phyloP scores from a whole-genome alignment of 2,888 invertebrate species.

The Leptopterna dolabrata region DNA sequence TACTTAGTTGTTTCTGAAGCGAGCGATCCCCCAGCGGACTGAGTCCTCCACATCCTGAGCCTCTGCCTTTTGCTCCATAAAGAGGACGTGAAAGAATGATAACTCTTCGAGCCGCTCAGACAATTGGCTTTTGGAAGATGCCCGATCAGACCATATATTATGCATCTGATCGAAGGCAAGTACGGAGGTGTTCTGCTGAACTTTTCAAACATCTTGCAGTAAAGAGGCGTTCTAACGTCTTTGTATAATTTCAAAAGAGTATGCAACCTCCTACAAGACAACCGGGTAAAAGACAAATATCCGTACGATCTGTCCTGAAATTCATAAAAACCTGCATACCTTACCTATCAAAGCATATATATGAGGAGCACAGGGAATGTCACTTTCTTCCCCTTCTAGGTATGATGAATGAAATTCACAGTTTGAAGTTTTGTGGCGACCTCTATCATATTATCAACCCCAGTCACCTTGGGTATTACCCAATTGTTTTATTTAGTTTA shows the following conservation, averaged over 20 bases:
- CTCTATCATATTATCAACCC: too few species aligned
- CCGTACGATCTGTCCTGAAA: not conserved
- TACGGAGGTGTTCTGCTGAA: conserved; percentile 67
- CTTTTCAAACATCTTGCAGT: conserved; percentile 67
- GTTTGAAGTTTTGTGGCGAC: too few species aligned
- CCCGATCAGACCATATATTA: conserved; percentile 68
- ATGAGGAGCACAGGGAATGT: too few species aligned
- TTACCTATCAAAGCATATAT: too few species aligned
- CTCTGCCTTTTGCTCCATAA: not conserved
- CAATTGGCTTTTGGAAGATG: conserved; percentile 62
- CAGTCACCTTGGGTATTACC: too few species aligned
- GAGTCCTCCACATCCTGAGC: not conserved
- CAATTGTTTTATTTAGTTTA: too few species aligned
- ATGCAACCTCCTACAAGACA: conserved; percentile 67
- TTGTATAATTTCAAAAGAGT: conserved; percentile 69
- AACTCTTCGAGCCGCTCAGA: not conserved
- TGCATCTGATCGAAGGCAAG: conserved; percentile 69
- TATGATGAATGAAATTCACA: too few species aligned
- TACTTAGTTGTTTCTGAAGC: conserved; percentile 20
- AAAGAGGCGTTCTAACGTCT: conserved; percentile 67
- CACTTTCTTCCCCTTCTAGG: too few species aligned
- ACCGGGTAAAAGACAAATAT: not conserved
- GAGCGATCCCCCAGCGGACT: conserved; percentile 26
- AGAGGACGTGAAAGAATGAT: not conserved
- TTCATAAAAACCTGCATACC: too few species aligned